phyloP scores from a whole-genome alignment of 2,797 vertebrate species.

The Hirundo rustica region DNA sequence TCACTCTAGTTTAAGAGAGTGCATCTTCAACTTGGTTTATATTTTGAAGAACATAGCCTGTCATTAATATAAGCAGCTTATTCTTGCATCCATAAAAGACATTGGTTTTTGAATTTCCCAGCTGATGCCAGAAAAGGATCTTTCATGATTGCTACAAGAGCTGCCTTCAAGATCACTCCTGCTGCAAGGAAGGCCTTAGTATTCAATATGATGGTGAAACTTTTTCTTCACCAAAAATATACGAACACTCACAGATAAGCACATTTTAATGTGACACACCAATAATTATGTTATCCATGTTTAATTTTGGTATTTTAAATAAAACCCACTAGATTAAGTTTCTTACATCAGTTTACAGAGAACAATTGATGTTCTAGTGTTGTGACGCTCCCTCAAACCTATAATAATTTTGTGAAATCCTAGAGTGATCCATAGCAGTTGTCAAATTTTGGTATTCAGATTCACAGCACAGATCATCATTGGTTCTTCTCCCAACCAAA shows the following conservation, averaged over 20 bases:
- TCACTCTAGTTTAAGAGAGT: not conserved
- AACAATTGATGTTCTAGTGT: not conserved
- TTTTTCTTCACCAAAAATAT: not conserved
- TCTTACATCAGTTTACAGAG: not conserved
- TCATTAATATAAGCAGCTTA: not conserved
- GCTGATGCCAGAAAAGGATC: not conserved
- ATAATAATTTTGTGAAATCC: not conserved
- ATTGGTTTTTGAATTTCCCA: not conserved
- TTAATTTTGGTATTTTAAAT: not conserved
- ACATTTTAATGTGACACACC: not conserved
- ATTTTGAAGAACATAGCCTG: not conserved
- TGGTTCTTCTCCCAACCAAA: not conserved
- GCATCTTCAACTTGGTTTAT: not conserved
- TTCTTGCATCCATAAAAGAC: not conserved
- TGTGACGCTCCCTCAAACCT: not conserved
- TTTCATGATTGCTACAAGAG: not conserved
- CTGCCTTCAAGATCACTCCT: not conserved
- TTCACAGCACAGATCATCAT: not conserved
- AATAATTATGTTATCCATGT: not conserved
- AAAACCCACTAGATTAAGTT: not conserved
- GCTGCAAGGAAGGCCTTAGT: not conserved
- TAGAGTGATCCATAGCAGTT: not conserved
- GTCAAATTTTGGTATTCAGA: not conserved
- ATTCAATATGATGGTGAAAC: rapidly evolving
- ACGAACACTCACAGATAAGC: not conserved